phyloP scores from a whole-genome alignment of 2,797 vertebrate species.

The Rhabdomys pumilio region DNA sequence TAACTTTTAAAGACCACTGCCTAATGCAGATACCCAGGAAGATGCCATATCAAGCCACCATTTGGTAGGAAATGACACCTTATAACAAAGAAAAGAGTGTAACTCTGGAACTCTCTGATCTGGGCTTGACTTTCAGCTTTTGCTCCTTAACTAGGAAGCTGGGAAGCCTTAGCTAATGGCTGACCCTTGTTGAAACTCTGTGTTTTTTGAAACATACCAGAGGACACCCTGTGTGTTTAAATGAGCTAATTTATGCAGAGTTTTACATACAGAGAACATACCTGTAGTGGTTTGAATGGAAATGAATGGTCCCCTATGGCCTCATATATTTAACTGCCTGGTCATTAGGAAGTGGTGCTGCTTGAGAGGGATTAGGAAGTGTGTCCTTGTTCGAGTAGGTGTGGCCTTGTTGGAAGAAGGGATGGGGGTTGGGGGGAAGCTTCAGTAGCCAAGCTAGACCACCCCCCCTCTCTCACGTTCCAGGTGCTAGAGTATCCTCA shows the following conservation, averaged over 20 bases:
- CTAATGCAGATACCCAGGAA: neutral
- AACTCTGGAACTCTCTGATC: neutral
- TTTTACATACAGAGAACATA: neutral
- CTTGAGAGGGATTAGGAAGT: neutral
- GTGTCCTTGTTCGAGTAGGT: neutral
- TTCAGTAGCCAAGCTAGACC: neutral
- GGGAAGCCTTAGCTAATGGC: neutral
- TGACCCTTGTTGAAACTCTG: neutral
- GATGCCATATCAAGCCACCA: neutral
- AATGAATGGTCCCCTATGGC: no score
- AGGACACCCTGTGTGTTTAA: neutral
- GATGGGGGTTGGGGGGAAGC: neutral
- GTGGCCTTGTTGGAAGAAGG: neutral
- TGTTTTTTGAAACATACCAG: neutral
- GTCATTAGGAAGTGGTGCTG: neutral
- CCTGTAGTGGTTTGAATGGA: neutral
- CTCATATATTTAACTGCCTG: neutral
- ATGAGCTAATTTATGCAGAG: neutral
- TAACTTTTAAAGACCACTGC: neutral
- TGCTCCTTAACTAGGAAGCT: neutral
- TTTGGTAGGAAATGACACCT: neutral
- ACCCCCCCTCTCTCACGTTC: neutral
- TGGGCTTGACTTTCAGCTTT: neutral
- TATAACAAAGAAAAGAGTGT: no score
- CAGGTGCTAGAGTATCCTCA: no score